A percentile compares a stretch with the other conserved stretches of the same genome.
These are phyloP conservation scores for Pilophorus perplexus DNA, from an alignment of 2,888 invertebrate species.

Conservation along the genomic window DNA sequence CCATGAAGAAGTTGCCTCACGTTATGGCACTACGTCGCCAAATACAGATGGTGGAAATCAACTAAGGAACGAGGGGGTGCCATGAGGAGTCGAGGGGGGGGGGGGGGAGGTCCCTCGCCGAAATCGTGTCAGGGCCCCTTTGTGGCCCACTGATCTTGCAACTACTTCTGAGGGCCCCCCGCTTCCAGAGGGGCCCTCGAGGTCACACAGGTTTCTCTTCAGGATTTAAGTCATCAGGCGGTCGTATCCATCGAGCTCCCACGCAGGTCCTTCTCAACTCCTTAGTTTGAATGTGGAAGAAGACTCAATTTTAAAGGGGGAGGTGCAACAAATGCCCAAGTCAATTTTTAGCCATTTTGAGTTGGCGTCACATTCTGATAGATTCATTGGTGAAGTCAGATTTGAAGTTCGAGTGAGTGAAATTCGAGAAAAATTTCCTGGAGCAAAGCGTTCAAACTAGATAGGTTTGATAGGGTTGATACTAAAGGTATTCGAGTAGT, in stretches of 20 bases:
- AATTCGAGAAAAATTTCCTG: too few species aligned
- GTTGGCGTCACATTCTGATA: too few species aligned
- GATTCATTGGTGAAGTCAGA: too few species aligned
- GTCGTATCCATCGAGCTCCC: background rate
- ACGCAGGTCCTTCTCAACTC: background rate
- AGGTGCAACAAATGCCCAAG: too few species aligned
- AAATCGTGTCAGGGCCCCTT: constrained; percentile 28
- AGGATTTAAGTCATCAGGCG: background rate
- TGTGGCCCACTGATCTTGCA: constrained; percentile 32
- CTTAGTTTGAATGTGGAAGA: background rate
- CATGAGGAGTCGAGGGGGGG: background rate
- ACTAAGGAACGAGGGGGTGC: background rate
- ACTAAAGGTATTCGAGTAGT: too few species aligned
- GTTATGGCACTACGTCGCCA: background rate
- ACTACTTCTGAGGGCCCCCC: constrained; percentile 29
- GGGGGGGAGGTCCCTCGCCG: constrained; percentile 3
- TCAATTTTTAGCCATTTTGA: too few species aligned
- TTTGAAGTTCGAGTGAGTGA: too few species aligned
- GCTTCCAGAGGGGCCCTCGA: background rate
- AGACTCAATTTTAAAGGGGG: background rate
- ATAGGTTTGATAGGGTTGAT: too few species aligned
- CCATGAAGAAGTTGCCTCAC: constrained; percentile 7
- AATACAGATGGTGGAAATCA: constrained; percentile 14
- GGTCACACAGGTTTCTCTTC: constrained; percentile 7
- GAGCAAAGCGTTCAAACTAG: too few species aligned